A percentile compares a stretch with the other conserved stretches of the same genome.
Evolutionary conservation across 1,140 invertebrate genomes (phyloP).

Genomic region (Lordiphosa mommai): DNA sequence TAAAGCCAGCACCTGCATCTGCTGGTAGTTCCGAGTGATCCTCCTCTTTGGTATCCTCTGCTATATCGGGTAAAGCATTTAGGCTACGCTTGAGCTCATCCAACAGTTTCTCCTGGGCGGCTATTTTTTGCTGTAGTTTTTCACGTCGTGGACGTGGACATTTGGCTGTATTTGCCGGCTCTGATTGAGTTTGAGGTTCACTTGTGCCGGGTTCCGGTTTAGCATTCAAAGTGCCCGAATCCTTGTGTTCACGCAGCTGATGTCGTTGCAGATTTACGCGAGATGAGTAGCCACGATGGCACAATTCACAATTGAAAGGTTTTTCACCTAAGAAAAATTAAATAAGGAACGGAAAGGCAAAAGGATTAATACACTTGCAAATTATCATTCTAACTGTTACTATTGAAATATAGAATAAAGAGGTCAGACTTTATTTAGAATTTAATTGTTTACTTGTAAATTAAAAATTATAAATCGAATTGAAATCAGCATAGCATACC

Average conservation of each 20-base stretch:
- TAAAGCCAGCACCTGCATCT: slow-evolving; percentile 51
- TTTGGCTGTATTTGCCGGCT: slow-evolving; percentile 11
- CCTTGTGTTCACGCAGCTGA: slow-evolving; percentile 64
- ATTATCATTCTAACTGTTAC: too few relatives aligned
- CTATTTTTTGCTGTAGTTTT: slow-evolving; percentile 56
- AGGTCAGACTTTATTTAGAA: too few relatives aligned
- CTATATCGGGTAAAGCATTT: slow-evolving; percentile 33
- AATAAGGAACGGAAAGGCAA: background rate
- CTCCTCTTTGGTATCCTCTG: slow-evolving; percentile 26
- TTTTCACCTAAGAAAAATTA: slow-evolving; percentile 54
- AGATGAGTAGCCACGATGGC: slow-evolving; percentile 67
- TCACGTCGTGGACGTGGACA: slow-evolving; percentile 48
- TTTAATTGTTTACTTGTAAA: too few relatives aligned
- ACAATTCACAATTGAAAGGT: slow-evolving; percentile 60
- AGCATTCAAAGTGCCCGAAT: too few relatives aligned
- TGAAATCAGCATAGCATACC: too few relatives aligned
- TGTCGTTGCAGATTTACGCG: slow-evolving; percentile 63
- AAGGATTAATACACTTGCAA: too few relatives aligned
- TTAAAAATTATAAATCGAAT: too few relatives aligned
- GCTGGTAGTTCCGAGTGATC: slow-evolving; percentile 25
- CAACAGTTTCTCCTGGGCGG: slow-evolving; percentile 50
- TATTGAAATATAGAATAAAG: too few relatives aligned
- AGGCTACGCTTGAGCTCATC: slow-evolving; percentile 47
- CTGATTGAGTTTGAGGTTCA: background rate
- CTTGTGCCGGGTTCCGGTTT: too few relatives aligned